phyloP scores from a whole-genome alignment of 2,113 vertebrate genomes.

The Aplodontia rufa region DNA sequence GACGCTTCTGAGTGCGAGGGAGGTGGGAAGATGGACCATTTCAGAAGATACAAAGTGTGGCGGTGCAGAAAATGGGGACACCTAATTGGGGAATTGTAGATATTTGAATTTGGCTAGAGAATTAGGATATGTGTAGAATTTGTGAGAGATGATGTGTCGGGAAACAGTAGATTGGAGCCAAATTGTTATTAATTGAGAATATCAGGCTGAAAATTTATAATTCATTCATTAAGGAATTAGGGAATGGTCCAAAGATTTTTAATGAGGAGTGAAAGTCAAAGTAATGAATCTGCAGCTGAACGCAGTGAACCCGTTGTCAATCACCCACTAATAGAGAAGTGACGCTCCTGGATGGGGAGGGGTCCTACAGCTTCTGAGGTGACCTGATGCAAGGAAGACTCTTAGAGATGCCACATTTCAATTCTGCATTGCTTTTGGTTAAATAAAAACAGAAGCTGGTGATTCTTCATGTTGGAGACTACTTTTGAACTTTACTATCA shows the following conservation, averaged over 20 bases:
- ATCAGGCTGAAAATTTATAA: not conserved
- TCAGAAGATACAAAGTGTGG: not conserved
- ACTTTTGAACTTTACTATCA: not conserved
- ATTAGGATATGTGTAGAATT: not conserved
- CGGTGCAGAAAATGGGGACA: not conserved
- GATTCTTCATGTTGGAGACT: not conserved
- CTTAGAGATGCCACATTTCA: not conserved
- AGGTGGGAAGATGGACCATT: not conserved
- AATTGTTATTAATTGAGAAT: not conserved
- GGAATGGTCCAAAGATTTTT: conserved; percentile 7
- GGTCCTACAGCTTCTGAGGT: not conserved
- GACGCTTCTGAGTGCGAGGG: not conserved
- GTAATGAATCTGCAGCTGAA: not conserved
- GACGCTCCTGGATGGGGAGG: not conserved
- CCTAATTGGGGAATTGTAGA: not conserved
- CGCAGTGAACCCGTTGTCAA: not conserved
- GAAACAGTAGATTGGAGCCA: not conserved
- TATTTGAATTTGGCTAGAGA: not conserved
- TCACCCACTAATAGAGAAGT: not conserved
- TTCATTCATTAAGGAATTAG: conserved; percentile 18
- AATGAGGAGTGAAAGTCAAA: not conserved
- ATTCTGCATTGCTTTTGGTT: not conserved
- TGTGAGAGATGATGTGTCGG: not conserved
- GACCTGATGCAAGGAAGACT: not conserved
- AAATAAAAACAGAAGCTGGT: not conserved